These are phyloP conservation scores for Sycophila sp. DNA, from an alignment of 1,140 invertebrate genomes.

Conservation along the genomic window DNA sequence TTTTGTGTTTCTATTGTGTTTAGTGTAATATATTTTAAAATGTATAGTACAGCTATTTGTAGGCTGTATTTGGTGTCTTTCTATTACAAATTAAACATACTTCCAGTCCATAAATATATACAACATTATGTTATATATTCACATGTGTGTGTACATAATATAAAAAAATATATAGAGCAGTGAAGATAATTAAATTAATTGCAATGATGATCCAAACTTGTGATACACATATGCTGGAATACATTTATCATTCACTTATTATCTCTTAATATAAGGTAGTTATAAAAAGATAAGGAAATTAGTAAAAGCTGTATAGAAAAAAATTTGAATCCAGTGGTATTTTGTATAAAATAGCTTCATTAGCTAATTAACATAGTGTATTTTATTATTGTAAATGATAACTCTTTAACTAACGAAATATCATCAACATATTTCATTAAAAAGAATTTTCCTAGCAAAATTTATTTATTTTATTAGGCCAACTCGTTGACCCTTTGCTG, in stretches of 20 bases:
- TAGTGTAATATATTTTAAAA: slow-evolving; percentile 21
- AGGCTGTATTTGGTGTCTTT: slow-evolving; percentile 14
- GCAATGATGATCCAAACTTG: slow-evolving; percentile 49
- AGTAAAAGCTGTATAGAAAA: slow-evolving; percentile 19
- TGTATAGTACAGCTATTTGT: slow-evolving; percentile 2
- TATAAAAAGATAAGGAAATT: slow-evolving; percentile 38
- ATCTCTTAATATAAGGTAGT: slow-evolving; percentile 44
- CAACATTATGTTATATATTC: slow-evolving; percentile 14
- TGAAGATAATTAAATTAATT: slow-evolving; percentile 44
- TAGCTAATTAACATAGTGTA: slow-evolving; percentile 26
- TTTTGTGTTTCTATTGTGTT: slow-evolving; percentile 28
- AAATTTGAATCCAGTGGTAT: slow-evolving; percentile 48
- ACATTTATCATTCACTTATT: slow-evolving; percentile 39
- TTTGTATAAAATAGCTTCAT: slow-evolving; percentile 46
- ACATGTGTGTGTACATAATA: slow-evolving; percentile 9
- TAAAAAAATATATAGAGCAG: slow-evolving; percentile 27
- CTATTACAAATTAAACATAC: slow-evolving; percentile 21
- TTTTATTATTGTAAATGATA: slow-evolving; percentile 16
- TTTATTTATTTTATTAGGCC: slow-evolving; percentile 2
- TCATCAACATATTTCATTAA: slow-evolving; percentile 25
- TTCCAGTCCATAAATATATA: slow-evolving; percentile 28
- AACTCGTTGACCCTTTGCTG: slow-evolving; percentile 18
- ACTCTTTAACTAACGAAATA: slow-evolving; percentile 36
- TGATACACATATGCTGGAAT: slow-evolving; percentile 49
- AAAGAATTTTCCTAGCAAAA: slow-evolving; percentile 3